Percentiles rank a stretch among this genome's conserved stretches.
Evolutionary conservation across 2,888 invertebrate genomes (phyloP).

Genomic region (Phortica magna): DNA sequence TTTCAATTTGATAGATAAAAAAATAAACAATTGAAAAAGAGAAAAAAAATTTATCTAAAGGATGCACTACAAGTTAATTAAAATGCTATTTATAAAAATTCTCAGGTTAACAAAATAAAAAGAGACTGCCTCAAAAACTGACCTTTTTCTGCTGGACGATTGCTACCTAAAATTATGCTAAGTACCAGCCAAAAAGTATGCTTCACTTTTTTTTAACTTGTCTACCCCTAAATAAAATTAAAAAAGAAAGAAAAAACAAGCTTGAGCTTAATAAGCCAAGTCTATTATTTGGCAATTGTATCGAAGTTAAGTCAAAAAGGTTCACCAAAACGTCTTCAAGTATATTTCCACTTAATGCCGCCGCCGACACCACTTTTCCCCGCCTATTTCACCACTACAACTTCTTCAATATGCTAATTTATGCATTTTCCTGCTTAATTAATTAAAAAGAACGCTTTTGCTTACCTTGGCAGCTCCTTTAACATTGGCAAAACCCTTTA

Average conservation of each 20-base stretch:
- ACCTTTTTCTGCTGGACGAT: background rate
- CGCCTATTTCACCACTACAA: background rate
- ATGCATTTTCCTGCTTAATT: conserved; percentile 28
- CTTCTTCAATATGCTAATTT: conserved; percentile 32
- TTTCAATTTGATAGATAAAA: too few species aligned
- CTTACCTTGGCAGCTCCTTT: background rate
- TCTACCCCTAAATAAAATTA: background rate
- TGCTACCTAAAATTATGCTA: background rate
- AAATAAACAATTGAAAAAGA: too few species aligned
- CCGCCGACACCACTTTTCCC: background rate
- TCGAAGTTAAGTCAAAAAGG: conserved; percentile 3
- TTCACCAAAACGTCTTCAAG: background rate
- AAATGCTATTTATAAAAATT: background rate
- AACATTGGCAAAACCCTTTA: background rate
- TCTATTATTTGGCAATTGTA: conserved; percentile 27
- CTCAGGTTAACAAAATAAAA: background rate
- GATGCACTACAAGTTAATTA: background rate
- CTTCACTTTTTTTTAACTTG: conserved; percentile 1
- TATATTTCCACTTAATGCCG: background rate
- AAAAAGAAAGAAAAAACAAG: background rate
- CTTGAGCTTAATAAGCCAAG: conserved; percentile 16
- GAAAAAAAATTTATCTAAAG: background rate
- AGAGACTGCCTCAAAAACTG: background rate
- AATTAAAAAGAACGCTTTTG: background rate
- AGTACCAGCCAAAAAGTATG: background rate